Percentiles rank a stretch among this genome's conserved stretches.
Conservation (phyloP, 53 echinoderm and acorn worm genomes). For the Antedon mediterranea region DNA sequence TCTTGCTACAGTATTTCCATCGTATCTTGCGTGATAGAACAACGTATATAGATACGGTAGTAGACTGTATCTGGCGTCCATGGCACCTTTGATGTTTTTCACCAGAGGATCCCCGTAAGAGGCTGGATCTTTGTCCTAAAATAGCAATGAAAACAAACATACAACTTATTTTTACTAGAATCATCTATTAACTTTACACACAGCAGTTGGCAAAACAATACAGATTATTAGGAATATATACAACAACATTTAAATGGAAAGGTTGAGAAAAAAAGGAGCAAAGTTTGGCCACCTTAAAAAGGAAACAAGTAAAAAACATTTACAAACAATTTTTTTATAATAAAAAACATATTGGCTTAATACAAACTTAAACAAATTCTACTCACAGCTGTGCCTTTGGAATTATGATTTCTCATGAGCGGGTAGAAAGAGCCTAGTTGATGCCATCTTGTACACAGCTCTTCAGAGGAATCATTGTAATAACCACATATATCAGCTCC, state of each 20-base stretch:
- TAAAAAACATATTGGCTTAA: too few relatives aligned
- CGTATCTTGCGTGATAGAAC: constrained; percentile 70
- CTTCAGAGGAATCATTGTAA: constrained; percentile 27
- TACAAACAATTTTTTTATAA: too few relatives aligned
- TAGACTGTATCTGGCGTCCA: constrained; percentile 44
- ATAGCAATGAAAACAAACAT: not conserved
- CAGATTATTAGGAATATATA: too few relatives aligned
- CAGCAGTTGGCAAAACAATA: too few relatives aligned
- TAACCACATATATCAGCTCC: constrained; percentile 88
- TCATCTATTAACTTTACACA: too few relatives aligned
- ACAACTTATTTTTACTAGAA: too few relatives aligned
- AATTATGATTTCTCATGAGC: constrained; percentile 52
- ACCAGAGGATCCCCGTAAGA: constrained; percentile 24
- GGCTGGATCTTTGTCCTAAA: constrained; percentile 54
- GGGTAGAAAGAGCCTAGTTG: constrained; percentile 76
- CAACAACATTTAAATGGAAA: too few relatives aligned
- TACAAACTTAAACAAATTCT: too few relatives aligned
- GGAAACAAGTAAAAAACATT: too few relatives aligned
- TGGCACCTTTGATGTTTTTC: constrained; percentile 27
- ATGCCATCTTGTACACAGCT: constrained; percentile 85
- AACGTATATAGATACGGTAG: constrained; percentile 86
- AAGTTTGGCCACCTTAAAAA: too few relatives aligned
- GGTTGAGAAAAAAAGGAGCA: too few relatives aligned
- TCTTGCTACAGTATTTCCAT: constrained; percentile 67
- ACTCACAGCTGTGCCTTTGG: constrained; percentile 46